A percentile compares a stretch with the other conserved stretches of the same genome.
Conservation (phyloP, 1,140 invertebrate species). For the Drosophila pandora region DNA sequence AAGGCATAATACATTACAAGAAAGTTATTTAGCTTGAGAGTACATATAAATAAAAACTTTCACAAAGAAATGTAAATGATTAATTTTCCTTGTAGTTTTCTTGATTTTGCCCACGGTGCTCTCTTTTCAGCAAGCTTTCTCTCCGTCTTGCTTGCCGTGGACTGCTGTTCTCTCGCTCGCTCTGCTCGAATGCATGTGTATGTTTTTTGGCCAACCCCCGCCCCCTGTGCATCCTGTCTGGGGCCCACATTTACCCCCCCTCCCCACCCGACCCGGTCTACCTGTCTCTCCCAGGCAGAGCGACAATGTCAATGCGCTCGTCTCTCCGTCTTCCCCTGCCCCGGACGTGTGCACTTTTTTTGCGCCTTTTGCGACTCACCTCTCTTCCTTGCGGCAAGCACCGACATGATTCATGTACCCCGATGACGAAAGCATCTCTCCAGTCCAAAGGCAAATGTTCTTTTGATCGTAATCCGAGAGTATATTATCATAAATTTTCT, state of each 20-base stretch:
- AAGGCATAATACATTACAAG: too few relatives aligned
- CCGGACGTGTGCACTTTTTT: conserved; percentile 43
- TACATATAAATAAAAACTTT: too few relatives aligned
- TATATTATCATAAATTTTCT: conserved; percentile 39
- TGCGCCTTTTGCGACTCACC: conserved; percentile 14
- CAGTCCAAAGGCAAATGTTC: neutral
- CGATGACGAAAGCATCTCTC: conserved; percentile 24
- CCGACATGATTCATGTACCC: conserved; percentile 65
- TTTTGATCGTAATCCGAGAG: conserved; percentile 50
- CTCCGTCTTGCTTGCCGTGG: conserved; percentile 5
- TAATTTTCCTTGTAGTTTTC: neutral
- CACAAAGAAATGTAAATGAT: too few relatives aligned
- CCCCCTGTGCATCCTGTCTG: conserved; percentile 33
- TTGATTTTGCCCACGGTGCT: conserved; percentile 13
- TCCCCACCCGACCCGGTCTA: conserved; percentile 31
- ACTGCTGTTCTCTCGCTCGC: conserved; percentile 32
- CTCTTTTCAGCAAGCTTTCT: conserved; percentile 21
- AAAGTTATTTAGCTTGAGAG: too few relatives aligned
- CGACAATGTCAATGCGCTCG: conserved; percentile 57
- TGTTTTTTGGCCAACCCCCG: conserved; percentile 57
- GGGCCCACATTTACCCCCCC: conserved; percentile 5
- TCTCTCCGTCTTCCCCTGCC: conserved; percentile 17
- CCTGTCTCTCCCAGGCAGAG: conserved; percentile 57
- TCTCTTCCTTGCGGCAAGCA: conserved; percentile 39
- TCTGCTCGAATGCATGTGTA: conserved; percentile 47